phyloP scores from a whole-genome alignment of 1,140 invertebrate species.

The Hylyphantes graminicola region DNA sequence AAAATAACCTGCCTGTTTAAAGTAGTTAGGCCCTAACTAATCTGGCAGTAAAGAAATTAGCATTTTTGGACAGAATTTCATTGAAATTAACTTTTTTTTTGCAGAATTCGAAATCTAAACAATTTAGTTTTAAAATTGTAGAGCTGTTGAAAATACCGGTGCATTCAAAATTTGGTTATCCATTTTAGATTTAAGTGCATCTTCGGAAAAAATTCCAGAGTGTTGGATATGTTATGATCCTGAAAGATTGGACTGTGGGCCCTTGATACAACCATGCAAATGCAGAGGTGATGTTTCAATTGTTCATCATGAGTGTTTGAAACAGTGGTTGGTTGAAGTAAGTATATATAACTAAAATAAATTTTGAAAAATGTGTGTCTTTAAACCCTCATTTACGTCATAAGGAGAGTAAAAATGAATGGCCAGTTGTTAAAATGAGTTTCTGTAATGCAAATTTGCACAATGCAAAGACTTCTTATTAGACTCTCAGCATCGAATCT shows the following conservation, averaged over 20 bases:
- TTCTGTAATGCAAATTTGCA: background rate
- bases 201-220: conserved; percentile 69
- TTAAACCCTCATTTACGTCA: background rate
- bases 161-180: too few species aligned
- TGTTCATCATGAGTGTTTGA: conserved; percentile 92
- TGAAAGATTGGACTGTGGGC: conserved; percentile 79
- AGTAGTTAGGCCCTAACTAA: too few species aligned
- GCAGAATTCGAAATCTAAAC: too few species aligned
- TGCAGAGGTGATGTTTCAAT: conserved; percentile 90
- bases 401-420: background rate
- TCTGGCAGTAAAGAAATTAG: too few species aligned
- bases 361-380: background rate
- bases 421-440: background rate
- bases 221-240: conserved; percentile 96
- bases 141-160: too few species aligned
- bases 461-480: background rate
- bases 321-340: conserved; percentile 83
- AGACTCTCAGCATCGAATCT: too few species aligned
- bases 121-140: too few species aligned
- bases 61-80: too few species aligned
- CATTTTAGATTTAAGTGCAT: conserved; percentile 24
- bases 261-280: conserved; percentile 88
- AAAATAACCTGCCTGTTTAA: too few species aligned
- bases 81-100: too few species aligned
- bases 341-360: conserved; percentile 12